Base-by-base conservation (phyloP, 1,140 invertebrate genomes). In the Ylistrum balloti region DNA sequence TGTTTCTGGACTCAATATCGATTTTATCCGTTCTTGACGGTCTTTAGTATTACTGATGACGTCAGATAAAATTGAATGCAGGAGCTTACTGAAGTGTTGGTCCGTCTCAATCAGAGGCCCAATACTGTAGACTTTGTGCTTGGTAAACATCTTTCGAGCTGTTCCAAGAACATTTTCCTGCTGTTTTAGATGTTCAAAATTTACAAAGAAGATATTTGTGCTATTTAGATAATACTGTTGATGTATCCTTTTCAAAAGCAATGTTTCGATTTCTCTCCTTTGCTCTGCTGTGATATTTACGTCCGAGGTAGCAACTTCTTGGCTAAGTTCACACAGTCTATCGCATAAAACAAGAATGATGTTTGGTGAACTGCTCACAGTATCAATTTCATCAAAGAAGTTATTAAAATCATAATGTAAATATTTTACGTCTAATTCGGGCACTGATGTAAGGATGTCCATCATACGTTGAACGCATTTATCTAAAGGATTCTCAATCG, bases 41-140 rank as follows among this genome's bases (percentile, higher is more conserved):
- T n/a, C 56, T n/a, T 74, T n/a, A 7, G 56, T 28, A n/a, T 74
- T 28, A 17, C n/a, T 1, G 3, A 74, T 74, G 56, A 74, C 22
- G n/a, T 74, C 56, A n/a, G 17, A 74, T 28, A 74, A 74, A 28
- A 74, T 74, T 74, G 56, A 74, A 74, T 74, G 22, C 56, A 74
- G 1, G 28, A 74, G 56, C 17, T 74, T 3, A 5, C 28, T 74
- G 3, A 74, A 74, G n/a, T 74, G 56, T 1, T 28, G 22, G 56
- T 74, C 56, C 22, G 22, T n/a, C n/a, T 74, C 22, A 74, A 7
- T n/a, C 22, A 74, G n/a, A 74, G 22, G 9, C 0, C 11, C 56
- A 28, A 74, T 28, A 28, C 56, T 74, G 56, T 28, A 74, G 2
- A 74, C 22, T n/a, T n/a, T 74, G 28, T 74, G 28, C 17, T n/a